phyloP scores from a whole-genome alignment of 2,888 invertebrate species.

The Cataglyphis altisquamis region DNA sequence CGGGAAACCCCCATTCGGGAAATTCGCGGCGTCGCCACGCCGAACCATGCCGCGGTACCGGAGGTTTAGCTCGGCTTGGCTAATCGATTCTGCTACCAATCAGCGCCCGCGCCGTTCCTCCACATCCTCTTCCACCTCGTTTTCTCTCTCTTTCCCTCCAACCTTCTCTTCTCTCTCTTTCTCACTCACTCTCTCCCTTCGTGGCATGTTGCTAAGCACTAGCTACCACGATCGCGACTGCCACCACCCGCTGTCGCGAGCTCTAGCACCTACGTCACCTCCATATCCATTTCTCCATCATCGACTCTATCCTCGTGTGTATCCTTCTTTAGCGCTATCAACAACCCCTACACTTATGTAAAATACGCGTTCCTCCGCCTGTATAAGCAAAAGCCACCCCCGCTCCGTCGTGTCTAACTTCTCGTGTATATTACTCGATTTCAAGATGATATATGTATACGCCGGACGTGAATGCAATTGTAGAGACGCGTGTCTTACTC shows the following conservation, averaged over 20 bases:
- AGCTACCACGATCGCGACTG: slow-evolving; percentile 29
- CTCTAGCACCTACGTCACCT: slow-evolving; percentile 52
- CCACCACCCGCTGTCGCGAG: background rate
- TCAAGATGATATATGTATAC: background rate
- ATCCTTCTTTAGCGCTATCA: slow-evolving; percentile 13
- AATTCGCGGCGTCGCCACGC: slow-evolving; percentile 83
- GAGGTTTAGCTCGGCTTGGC: slow-evolving; percentile 77
- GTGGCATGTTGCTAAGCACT: slow-evolving; percentile 24
- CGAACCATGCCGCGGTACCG: slow-evolving; percentile 77
- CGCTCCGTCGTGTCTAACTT: slow-evolving; percentile 11
- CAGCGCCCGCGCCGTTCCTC: slow-evolving; percentile 79
- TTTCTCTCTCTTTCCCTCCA: slow-evolving; percentile 16
- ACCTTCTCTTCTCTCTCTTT: background rate
- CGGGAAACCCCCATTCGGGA: slow-evolving; percentile 85
- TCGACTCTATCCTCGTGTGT: slow-evolving; percentile 25
- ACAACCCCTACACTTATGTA: slow-evolving; percentile 16
- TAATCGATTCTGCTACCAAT: slow-evolving; percentile 86
- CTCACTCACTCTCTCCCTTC: slow-evolving; percentile 26
- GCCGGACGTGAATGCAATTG: slow-evolving; percentile 6
- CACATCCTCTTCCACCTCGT: slow-evolving; percentile 60
- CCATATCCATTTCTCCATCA: slow-evolving; percentile 23
- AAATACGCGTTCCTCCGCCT: background rate
- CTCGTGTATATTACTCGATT: background rate
- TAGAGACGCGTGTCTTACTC: slow-evolving; percentile 6
- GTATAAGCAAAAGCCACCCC: background rate